Base-by-base conservation (phyloP, 1,140 invertebrate species). In the Probaryconus sp. region DNA sequence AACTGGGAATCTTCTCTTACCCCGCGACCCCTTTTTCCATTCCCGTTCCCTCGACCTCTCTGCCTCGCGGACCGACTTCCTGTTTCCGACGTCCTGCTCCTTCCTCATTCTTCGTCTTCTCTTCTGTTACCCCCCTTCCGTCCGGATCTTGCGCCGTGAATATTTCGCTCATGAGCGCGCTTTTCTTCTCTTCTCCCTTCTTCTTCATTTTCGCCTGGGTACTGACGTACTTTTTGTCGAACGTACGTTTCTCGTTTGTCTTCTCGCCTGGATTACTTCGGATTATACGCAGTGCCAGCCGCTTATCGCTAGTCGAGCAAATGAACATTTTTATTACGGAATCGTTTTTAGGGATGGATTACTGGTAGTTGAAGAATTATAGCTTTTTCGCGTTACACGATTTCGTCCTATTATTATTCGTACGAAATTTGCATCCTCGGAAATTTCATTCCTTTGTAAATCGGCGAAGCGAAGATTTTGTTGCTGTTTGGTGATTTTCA, bases 231-330 rank as follows among this genome's bases (percentile, higher is more conserved):
- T 69, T 72, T 68, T 72, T 68, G 31, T 50, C 73, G 55, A 79
- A 73, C 76, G 76, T 73, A 71, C 63, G 58, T 55, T 77, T 72
- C 78, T 76, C 73, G 61, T 76, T 76, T 76, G 55, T 76, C 73
- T 76, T 63, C 45, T 55, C 45, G 67, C 53, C 37, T 61, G 67
- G 61, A 71, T 76, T 71, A 68, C 67, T 71, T 71, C 40, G 61
- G 67, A 71, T 68, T 68, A 69, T 69, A 60, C 58, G 48, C 42
- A n/a, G 67, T 33, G 35, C 61, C 42, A 61, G 53, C 31, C 60
- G 61, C 53, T 67, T 70, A 76, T 67, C 65, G 60, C 64, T 40
- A 70, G 53, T 64, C 38, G 38, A 65, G 53, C 45, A 69, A 65
- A 65, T 65, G 51, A 64, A 65, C 64, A 70, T 65, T 76, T 76